Percentiles rank a stretch among this genome's conserved stretches.
These are phyloP conservation scores for Drosophila ercepeae DNA, from an alignment of 1,140 invertebrate genomes.

Conservation along the genomic window DNA sequence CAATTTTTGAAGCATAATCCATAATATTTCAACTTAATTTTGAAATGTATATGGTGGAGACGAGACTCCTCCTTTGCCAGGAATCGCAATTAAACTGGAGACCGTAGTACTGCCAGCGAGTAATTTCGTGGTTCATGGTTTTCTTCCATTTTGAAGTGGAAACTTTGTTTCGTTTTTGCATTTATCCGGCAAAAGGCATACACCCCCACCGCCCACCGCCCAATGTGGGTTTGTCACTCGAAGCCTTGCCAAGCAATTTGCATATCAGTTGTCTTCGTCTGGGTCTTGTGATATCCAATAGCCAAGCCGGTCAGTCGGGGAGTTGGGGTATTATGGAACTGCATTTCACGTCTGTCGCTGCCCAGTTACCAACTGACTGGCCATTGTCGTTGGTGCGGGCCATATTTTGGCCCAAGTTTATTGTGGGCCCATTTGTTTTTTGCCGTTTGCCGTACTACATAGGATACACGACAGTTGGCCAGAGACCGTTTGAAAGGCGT, in stretches of 20 bases:
- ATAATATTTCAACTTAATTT: too few relatives aligned
- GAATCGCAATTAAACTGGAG: conserved; percentile 56
- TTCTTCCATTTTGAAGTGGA: conserved; percentile 48
- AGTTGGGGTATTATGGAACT: conserved; percentile 10
- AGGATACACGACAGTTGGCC: not conserved
- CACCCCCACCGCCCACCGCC: not conserved
- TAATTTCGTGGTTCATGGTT: conserved; percentile 49
- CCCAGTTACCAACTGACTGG: conserved; percentile 39
- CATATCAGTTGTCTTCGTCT: conserved; percentile 64
- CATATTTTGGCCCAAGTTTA: conserved; percentile 74
- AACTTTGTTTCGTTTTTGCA: conserved; percentile 38
- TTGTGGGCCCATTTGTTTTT: conserved; percentile 37
- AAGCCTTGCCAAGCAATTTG: conserved; percentile 68
- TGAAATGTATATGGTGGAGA: conserved; percentile 12
- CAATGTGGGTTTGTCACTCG: conserved; percentile 51
- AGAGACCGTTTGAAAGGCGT: conserved; percentile 14
- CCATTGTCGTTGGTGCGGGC: conserved; percentile 66
- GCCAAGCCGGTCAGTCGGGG: not conserved
- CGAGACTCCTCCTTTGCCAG: conserved; percentile 7
- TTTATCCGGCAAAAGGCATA: conserved; percentile 10
- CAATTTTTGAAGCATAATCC: too few relatives aligned
- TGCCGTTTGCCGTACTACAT: conserved; percentile 9
- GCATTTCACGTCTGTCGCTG: conserved; percentile 36
- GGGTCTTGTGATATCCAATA: conserved; percentile 55
- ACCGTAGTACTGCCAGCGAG: conserved; percentile 19